Base-by-base conservation (phyloP, 23 tunicate genomes). In the Diplosoma virens region DNA sequence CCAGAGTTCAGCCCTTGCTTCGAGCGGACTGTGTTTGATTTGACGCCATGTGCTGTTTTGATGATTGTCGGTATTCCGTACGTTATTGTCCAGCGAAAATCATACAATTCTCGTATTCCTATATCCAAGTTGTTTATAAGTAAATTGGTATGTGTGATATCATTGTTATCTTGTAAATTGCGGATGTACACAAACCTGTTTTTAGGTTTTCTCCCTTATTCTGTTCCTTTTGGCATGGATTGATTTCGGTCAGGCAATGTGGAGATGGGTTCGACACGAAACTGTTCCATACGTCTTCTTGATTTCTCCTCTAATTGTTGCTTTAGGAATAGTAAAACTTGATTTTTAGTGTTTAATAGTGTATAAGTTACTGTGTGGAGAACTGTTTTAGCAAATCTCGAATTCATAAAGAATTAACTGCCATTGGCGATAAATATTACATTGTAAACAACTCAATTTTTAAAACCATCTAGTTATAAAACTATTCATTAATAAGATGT, bases 1-100 rank as follows among this genome's bases (percentile, higher is more conserved):
- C 81, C 81, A 30, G 34, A 76, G 0, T 59, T 76, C 31, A 76
- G 81, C 70, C 58, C 58, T 29, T 76, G 81, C 69, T 76, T 76
- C 37, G 53, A 58, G 22, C 52, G 58, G 21, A 58, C 53, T 23
- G 81, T 76, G 27, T 28, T 76, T 33, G 81, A 76, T 59, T 35
- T 76, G 30, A 76, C 81, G n/a, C 81, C 81, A 59, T 58, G 69
- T 59, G 70, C 33, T 6, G 16, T 24, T 32, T 24, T 76, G 53
- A 16, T 76, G 14, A 24, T 76, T 32, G 27, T 33, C 0, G 68
- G 69, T 0, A 76, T 33, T 0, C 68, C 69, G 5, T 76, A 76
- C 30, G 16, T 76, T 0, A 32, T 58, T 6, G 11, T 58, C 58
- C 28, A 58, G 17, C 70, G 53, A 32, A 34, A 36, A 29, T 59